Evolutionary conservation across 2,888 invertebrate genomes (phyloP).

Genomic region (Cephonodes hylas): DNA sequence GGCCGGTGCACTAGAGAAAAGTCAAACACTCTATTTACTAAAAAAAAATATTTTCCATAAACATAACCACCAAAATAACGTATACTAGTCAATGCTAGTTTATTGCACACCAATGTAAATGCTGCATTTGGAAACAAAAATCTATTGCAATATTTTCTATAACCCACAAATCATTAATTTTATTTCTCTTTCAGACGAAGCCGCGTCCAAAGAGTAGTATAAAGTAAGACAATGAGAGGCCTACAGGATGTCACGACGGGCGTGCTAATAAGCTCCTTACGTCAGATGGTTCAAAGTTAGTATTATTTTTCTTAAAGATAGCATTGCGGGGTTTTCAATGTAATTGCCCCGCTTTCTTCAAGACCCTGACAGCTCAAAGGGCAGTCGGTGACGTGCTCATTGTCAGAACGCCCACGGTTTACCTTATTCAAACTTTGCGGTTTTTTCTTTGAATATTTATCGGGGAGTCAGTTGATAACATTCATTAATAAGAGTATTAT

Average conservation of each 20-base stretch:
- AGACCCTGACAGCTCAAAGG: constrained; percentile 78
- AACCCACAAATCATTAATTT: background rate
- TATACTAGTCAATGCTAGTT: background rate
- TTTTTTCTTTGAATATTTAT: constrained; percentile 66
- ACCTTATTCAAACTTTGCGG: constrained; percentile 74
- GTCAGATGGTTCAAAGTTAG: constrained; percentile 65
- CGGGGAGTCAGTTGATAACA: constrained; percentile 44
- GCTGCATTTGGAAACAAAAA: background rate
- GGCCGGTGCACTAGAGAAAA: too few relatives aligned
- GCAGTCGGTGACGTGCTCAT: constrained; percentile 73
- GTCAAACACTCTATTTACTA: too few relatives aligned
- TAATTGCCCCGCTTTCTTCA: constrained; percentile 80
- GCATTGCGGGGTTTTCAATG: constrained; percentile 76
- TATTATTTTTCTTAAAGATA: constrained; percentile 76
- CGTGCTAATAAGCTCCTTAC: constrained; percentile 76
- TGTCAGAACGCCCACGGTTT: constrained; percentile 77
- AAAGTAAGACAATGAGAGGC: constrained; percentile 39
- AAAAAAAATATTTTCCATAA: too few relatives aligned
- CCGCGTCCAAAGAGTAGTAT: background rate
- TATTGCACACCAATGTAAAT: background rate
- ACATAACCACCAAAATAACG: too few relatives aligned
- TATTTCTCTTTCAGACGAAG: background rate
- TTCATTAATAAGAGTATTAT: constrained; percentile 32
- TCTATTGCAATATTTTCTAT: background rate
- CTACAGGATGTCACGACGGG: constrained; percentile 46